Evolutionary conservation across 2,113 vertebrate genomes (phyloP).

Genomic region (Gnathonemus echidnorhynchus): DNA sequence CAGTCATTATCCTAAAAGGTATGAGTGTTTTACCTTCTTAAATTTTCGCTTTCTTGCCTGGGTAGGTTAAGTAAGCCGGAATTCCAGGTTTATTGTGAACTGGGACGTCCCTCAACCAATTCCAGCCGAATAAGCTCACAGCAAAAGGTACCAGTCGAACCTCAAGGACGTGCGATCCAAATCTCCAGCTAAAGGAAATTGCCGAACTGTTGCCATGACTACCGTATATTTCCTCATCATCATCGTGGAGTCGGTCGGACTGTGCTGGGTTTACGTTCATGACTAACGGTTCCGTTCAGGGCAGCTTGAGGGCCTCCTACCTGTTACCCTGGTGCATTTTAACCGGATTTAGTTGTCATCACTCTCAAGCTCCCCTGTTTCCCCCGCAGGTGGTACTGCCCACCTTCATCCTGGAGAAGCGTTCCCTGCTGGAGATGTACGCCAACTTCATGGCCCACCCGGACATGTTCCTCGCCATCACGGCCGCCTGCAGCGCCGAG

Average conservation of each 20-base stretch:
- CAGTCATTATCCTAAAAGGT: not conserved
- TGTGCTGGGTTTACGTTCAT: not conserved
- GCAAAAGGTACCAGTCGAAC: not conserved
- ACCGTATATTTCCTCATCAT: not conserved
- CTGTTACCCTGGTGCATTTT: not conserved
- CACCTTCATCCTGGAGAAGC: slow-evolving; percentile 88
- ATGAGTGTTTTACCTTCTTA: not conserved
- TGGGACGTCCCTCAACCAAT: not conserved
- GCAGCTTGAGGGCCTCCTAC: not conserved
- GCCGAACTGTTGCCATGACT: not conserved
- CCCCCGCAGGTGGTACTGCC: slow-evolving; percentile 82
- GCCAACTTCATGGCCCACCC: slow-evolving; percentile 91
- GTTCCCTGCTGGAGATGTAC: slow-evolving; percentile 89
- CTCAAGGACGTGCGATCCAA: not conserved
- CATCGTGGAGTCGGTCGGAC: not conserved
- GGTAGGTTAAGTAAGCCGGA: not conserved
- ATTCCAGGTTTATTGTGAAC: not conserved
- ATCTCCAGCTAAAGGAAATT: not conserved
- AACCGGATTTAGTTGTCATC: not conserved
- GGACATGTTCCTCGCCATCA: slow-evolving; percentile 79
- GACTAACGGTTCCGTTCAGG: not conserved
- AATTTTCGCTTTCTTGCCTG: not conserved
- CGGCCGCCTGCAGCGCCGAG: slow-evolving; percentile 67
- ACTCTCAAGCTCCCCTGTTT: slow-evolving; percentile 22
- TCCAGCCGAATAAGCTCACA: not conserved